Evolutionary conservation across 1,140 invertebrate genomes (phyloP), one percentile per base, ranked within the genome.

Genomic region (Anastatus disparis): DNA sequence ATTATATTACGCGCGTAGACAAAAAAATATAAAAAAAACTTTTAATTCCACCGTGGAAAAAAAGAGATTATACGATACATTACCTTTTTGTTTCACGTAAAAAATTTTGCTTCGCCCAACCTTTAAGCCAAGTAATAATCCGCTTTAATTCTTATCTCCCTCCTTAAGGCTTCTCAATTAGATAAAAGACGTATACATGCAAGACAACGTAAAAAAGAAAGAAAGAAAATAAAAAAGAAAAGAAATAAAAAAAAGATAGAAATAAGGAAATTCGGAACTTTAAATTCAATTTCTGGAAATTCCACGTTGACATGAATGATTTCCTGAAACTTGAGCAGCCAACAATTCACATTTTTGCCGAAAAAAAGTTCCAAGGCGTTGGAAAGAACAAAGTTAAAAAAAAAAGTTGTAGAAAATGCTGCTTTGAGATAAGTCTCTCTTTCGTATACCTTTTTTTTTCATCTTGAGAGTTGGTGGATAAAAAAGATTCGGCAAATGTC

Each of bases 271-370:
- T 44, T 12, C 29, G 26, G 26, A 55, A 66, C 24, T 42, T 56
- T 22, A 44, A 55, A 55, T 55, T 56, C 26, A 44, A 66, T 56
- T 66, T 38, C 24, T 55, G 38, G 62, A 66, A 66, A 26, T 42
- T 53, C 22, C 10, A 13, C n/a, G 10, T 17, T 38, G 0, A 61
- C 38, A 12, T 6, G 17, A 58, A 48, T 67, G n/a, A 46, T 66
- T 66, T 66, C 64, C 64, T 66, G 64, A 56, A 66, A 66, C 50
- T 6, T 27, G 64, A 66, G 52, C 29, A 55, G 22, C 9, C 29
- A 1, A 17, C 20, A 10, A 10, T 15, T 3, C 13, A 1, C 20
- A 12, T 35, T 40, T 35, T 53, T 64, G 7, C n/a, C 50, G 52
- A 66, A 66, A 56, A 27, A 56, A 24, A 31, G 24, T 24, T 6